Evolutionary conservation across 2,888 invertebrate species (phyloP).

Genomic region (Drosophila formosana): DNA sequence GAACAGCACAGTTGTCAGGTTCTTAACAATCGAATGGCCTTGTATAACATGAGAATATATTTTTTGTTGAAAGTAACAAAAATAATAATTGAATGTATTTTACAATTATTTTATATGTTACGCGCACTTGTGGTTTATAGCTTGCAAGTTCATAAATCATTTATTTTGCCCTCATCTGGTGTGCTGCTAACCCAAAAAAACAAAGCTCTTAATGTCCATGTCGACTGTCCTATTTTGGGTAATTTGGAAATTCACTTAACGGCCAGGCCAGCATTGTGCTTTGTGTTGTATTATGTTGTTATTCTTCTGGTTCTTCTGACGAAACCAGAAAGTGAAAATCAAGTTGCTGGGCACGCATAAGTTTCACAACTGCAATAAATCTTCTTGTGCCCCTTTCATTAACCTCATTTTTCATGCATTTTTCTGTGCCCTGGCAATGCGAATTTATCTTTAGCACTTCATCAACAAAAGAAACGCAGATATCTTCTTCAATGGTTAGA

Average conservation of each 20-base stretch:
- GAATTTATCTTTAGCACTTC: slow-evolving; percentile 54
- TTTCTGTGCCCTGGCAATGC: slow-evolving; percentile 34
- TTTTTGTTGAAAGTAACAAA: not conserved
- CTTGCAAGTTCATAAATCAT: slow-evolving; percentile 16
- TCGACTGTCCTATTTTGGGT: slow-evolving; percentile 32
- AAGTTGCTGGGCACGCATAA: slow-evolving; percentile 48
- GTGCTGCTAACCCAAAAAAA: slow-evolving; percentile 35
- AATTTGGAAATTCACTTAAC: slow-evolving; percentile 49
- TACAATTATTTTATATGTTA: not conserved
- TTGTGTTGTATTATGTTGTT: slow-evolving; percentile 26
- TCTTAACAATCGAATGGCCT: slow-evolving; percentile 41
- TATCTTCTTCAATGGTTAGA: slow-evolving; percentile 58
- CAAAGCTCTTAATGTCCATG: slow-evolving; percentile 31
- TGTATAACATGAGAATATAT: slow-evolving; percentile 25
- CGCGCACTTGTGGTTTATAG: not conserved
- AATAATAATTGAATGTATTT: not conserved
- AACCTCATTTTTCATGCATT: slow-evolving; percentile 67
- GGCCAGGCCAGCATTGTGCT: slow-evolving; percentile 40
- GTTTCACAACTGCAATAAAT: slow-evolving; percentile 74
- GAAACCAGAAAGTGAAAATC: slow-evolving; percentile 70
- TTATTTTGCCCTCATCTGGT: slow-evolving; percentile 9
- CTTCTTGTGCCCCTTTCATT: slow-evolving; percentile 72
- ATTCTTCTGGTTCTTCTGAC: slow-evolving; percentile 23
- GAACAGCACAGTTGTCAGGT: slow-evolving; percentile 25
- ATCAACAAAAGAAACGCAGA: slow-evolving; percentile 43